Conservation (phyloP, 1,140 invertebrate genomes). For the Papilio aristodemus region DNA sequence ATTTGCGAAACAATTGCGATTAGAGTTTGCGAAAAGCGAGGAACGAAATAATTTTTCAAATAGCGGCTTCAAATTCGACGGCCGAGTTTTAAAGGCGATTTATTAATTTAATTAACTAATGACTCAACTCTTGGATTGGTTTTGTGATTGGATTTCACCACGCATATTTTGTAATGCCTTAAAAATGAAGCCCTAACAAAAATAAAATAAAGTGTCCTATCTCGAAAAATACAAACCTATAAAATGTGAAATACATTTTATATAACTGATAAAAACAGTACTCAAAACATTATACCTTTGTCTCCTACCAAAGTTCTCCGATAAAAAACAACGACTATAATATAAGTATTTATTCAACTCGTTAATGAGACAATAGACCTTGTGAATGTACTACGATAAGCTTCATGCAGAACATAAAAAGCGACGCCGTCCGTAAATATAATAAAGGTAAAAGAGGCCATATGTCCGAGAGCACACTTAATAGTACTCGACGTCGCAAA, state of each 20-base stretch:
- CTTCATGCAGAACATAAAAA: conserved; percentile 24
- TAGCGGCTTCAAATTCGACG: conserved; percentile 2
- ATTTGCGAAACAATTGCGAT: conserved; percentile 49
- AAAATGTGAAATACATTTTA: background rate
- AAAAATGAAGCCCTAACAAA: conserved; percentile 11
- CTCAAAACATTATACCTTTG: conserved; percentile 16
- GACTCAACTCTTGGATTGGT: conserved; percentile 17
- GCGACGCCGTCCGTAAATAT: conserved; percentile 28
- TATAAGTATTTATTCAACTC: conserved; percentile 22
- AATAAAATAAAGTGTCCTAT: background rate
- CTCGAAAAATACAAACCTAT: background rate
- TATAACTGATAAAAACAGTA: conserved; percentile 15
- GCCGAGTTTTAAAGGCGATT: conserved; percentile 21
- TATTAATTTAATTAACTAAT: conserved; percentile 33
- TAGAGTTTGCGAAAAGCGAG: conserved; percentile 45
- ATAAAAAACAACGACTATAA: conserved; percentile 24
- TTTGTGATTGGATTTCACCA: conserved; percentile 26
- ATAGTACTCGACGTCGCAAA: conserved; percentile 40
- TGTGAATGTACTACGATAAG: conserved; percentile 24
- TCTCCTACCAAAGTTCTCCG: conserved; percentile 4
- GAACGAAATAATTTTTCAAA: conserved; percentile 30
- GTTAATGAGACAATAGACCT: conserved; percentile 27
- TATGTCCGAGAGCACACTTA: conserved; percentile 23
- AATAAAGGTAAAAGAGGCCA: conserved; percentile 32
- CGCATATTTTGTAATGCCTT: background rate